These are phyloP conservation scores for Microplitis manilae DNA, from an alignment of 2,888 invertebrate species.

Conservation along the genomic window DNA sequence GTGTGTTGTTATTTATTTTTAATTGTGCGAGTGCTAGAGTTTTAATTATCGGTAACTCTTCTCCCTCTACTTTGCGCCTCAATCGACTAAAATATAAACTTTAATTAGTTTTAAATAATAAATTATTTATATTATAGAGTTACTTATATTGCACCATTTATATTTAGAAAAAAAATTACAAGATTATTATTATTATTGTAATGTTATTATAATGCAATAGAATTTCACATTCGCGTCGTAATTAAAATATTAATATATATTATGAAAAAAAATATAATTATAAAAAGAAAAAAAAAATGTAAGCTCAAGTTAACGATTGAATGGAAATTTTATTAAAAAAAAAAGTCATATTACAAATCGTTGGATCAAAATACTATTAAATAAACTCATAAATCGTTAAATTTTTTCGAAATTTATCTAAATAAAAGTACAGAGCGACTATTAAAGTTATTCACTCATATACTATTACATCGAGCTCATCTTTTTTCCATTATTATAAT, in stretches of 20 bases:
- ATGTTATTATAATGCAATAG: not conserved
- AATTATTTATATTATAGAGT: slow-evolving; percentile 16
- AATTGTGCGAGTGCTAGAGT: slow-evolving; percentile 32
- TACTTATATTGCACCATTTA: slow-evolving; percentile 8
- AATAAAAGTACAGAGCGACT: not conserved
- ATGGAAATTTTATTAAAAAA: not conserved
- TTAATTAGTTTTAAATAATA: slow-evolving; percentile 20
- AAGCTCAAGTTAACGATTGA: not conserved
- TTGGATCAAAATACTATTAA: not conserved
- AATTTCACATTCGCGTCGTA: not conserved
- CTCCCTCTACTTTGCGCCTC: slow-evolving; percentile 34
- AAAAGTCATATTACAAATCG: not conserved
- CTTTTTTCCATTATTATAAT: slow-evolving; percentile 32
- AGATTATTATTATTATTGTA: not conserved
- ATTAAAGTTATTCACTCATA: not conserved
- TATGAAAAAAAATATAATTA: not conserved
- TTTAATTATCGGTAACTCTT: slow-evolving; percentile 33
- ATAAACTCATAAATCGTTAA: not conserved
- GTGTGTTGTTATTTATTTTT: slow-evolving; percentile 30
- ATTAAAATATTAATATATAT: not conserved
- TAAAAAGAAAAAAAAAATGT: not conserved
- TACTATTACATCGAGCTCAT: slow-evolving; percentile 26
- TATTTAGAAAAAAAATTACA: not conserved
- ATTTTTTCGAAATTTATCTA: not conserved
- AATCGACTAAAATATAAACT: not conserved